Conservation (phyloP, 1,140 invertebrate genomes). For the Dendroctonus ponderosae region DNA sequence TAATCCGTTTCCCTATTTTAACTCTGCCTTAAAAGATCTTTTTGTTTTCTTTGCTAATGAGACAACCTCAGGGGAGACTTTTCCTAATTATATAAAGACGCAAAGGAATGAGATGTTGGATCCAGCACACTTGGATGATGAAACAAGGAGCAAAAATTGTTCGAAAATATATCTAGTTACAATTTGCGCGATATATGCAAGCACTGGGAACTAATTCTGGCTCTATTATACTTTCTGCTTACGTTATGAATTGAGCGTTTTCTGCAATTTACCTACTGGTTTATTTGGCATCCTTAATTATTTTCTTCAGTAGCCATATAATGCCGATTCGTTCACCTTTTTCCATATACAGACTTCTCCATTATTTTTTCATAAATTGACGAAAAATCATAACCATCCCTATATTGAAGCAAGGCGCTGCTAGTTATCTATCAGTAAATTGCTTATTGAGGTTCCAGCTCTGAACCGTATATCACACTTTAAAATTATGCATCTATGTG, state of each 20-base stretch:
- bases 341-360: too few species aligned
- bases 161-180: neutral
- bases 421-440: too few species aligned
- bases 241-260: too few species aligned
- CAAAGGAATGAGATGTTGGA: conserved; percentile 38
- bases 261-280: too few species aligned
- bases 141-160: neutral
- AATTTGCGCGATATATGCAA: neutral
- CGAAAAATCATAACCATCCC: neutral
- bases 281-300: too few species aligned
- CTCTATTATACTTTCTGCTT: too few species aligned
- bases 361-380: neutral
- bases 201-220: too few species aligned
- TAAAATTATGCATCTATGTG: neutral
- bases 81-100: too few species aligned
- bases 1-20: conserved; percentile 44
- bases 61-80: too few species aligned
- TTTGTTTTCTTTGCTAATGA: conserved; percentile 44
- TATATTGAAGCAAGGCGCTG: neutral
- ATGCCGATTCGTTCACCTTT: too few species aligned
- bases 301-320: too few species aligned
- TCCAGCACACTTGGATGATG: neutral
- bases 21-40: conserved; percentile 50
- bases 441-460: neutral
- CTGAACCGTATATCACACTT: neutral